These are phyloP conservation scores for Alouatta palliata DNA, from an alignment of 2,113 vertebrate species.

Conservation along the genomic window DNA sequence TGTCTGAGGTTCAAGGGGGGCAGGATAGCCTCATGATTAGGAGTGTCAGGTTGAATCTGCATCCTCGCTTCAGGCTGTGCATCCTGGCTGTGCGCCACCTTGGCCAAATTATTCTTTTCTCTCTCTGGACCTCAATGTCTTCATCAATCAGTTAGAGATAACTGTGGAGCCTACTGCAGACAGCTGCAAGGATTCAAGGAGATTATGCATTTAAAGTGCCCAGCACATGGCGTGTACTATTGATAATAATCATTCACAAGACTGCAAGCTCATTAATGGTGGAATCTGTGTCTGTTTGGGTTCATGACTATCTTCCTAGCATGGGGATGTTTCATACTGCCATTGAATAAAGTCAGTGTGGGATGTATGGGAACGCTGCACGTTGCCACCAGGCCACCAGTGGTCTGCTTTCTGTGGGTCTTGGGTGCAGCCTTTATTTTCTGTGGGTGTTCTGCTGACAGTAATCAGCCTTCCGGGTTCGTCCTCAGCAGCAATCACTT, in stretches of 20 bases:
- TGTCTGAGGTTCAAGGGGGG: background rate
- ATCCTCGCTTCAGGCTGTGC: background rate
- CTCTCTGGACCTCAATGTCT: background rate
- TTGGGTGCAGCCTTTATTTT: background rate
- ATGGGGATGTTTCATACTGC: too few relatives aligned
- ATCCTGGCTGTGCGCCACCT: background rate
- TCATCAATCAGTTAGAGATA: background rate
- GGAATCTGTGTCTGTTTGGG: background rate
- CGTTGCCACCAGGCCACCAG: background rate
- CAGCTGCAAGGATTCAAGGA: background rate
- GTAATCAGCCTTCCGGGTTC: rapidly evolving
- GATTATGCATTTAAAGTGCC: background rate
- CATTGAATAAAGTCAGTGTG: background rate
- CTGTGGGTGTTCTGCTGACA: background rate
- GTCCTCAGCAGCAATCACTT: background rate
- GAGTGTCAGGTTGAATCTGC: background rate
- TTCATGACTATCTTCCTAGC: background rate
- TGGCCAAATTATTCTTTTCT: background rate
- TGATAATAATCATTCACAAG: background rate
- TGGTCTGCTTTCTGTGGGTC: background rate
- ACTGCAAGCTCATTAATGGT: background rate
- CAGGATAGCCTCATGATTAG: rapidly evolving
- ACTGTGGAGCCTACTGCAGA: background rate
- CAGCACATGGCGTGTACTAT: background rate
- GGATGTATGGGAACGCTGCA: background rate